Conservation (phyloP, 2,113 vertebrate genomes). For the Oreochromis tanganicae region DNA sequence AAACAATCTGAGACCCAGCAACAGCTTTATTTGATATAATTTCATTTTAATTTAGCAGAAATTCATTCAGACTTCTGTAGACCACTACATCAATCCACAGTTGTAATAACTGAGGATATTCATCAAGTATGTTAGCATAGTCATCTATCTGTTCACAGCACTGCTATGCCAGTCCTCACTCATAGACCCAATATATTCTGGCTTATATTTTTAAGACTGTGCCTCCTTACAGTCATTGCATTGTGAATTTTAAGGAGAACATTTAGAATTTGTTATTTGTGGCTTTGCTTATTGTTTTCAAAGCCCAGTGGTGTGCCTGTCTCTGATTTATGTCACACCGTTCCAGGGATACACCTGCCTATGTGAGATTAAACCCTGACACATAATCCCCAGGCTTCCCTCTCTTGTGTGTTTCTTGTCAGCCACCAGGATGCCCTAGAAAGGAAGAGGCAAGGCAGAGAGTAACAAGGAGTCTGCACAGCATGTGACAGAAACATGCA, state of each 20-base stretch:
- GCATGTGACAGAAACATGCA: not conserved
- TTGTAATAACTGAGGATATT: not conserved
- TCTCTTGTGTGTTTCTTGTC: not conserved
- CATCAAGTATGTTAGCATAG: not conserved
- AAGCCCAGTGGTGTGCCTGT: not conserved
- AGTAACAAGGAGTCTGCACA: not conserved
- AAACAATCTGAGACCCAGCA: not conserved
- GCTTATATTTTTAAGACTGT: not conserved
- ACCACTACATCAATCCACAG: not conserved
- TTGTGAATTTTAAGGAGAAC: not conserved
- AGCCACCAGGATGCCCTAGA: not conserved
- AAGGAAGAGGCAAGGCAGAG: not conserved
- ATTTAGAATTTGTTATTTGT: not conserved
- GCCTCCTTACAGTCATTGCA: not conserved
- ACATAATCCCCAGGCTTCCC: not conserved
- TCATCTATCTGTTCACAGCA: accelerated
- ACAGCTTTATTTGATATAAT: not conserved
- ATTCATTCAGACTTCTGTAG: not conserved
- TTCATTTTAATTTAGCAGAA: not conserved
- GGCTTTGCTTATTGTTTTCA: not conserved
- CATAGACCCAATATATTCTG: not conserved
- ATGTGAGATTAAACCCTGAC: not conserved
- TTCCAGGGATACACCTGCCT: not conserved
- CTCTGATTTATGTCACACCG: not conserved
- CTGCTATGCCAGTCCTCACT: not conserved